These are phyloP conservation scores for Atopsyche davidsoni DNA, from an alignment of 1,140 invertebrate genomes.

Conservation along the genomic window DNA sequence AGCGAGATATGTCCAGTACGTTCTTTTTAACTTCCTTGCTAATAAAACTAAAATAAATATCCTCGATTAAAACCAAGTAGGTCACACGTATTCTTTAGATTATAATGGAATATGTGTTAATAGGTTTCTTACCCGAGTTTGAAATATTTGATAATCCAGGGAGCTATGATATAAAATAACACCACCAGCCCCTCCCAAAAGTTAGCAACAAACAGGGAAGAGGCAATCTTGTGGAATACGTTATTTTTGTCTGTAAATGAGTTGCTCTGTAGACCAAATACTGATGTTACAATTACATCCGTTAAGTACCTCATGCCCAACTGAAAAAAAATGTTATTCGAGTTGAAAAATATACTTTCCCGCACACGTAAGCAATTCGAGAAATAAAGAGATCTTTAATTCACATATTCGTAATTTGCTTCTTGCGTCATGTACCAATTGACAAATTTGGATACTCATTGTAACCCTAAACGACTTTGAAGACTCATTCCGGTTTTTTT, in stretches of 20 bases:
- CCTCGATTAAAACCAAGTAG: too few relatives aligned
- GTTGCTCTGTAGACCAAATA: slow-evolving; percentile 6
- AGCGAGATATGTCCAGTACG: slow-evolving; percentile 1
- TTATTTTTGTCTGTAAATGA: background rate
- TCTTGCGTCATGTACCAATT: too few relatives aligned
- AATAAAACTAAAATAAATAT: slow-evolving; percentile 10
- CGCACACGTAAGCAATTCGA: too few relatives aligned
- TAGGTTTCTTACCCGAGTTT: slow-evolving; percentile 4
- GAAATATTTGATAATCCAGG: slow-evolving; percentile 5
- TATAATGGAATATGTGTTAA: too few relatives aligned
- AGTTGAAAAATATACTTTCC: too few relatives aligned
- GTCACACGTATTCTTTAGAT: too few relatives aligned
- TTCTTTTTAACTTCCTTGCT: slow-evolving; percentile 7
- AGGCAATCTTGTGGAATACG: too few relatives aligned
- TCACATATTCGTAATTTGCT: too few relatives aligned
- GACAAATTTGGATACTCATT: too few relatives aligned
- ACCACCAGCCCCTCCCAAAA: slow-evolving; percentile 1
- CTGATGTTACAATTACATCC: background rate
- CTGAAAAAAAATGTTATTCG: slow-evolving; percentile 8
- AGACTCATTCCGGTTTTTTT: too few relatives aligned
- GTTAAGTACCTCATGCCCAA: slow-evolving; percentile 1
- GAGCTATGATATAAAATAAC: background rate
- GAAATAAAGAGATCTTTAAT: too few relatives aligned
- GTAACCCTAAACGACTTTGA: too few relatives aligned
- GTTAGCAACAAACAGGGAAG: background rate